A percentile compares a stretch with the other conserved stretches of the same genome.
These are phyloP conservation scores for Pegea sp. DNA, from an alignment of 23 tunicate species.

Conservation along the genomic window DNA sequence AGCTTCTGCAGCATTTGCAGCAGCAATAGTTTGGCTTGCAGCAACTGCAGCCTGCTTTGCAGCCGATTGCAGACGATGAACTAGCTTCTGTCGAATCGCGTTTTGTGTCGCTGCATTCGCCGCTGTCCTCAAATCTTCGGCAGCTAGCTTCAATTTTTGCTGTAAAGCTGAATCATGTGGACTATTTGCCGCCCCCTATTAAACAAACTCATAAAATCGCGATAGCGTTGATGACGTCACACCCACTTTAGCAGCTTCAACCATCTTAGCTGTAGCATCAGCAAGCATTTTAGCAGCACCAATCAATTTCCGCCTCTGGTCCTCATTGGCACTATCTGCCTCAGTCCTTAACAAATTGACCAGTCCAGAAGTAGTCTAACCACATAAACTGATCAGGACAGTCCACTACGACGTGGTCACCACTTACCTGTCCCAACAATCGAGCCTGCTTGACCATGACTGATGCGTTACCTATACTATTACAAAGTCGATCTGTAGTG, in stretches of 20 bases:
- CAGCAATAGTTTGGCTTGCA: conserved; percentile 74
- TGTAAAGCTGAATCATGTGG: conserved; percentile 86
- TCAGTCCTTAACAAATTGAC: conserved; percentile 77
- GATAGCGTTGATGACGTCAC: too few relatives aligned
- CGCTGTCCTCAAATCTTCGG: conserved; percentile 79
- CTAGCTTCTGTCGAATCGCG: conserved; percentile 63
- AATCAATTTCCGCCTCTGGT: conserved; percentile 41
- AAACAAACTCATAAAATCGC: too few relatives aligned
- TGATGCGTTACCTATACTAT: conserved; percentile 92
- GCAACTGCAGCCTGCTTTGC: conserved; percentile 91
- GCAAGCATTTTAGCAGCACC: conserved; percentile 80
- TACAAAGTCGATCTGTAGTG: conserved; percentile 79
- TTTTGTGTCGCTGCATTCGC: conserved; percentile 86
- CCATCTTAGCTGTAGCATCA: conserved; percentile 94
- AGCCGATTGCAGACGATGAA: conserved; percentile 48
- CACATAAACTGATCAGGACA: too few relatives aligned
- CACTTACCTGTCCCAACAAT: conserved; percentile 50
- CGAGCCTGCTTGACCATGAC: conserved; percentile 90
- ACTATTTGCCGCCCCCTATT: conserved; percentile 87
- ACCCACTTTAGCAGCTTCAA: conserved; percentile 92
- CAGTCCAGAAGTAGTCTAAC: conserved; percentile 69
- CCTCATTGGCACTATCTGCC: conserved; percentile 81
- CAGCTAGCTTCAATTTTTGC: conserved; percentile 72
- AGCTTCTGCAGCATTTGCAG: conserved; percentile 74
- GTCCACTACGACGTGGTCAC: too few relatives aligned